These are phyloP conservation scores for Tringa solitaria DNA, from an alignment of 2,113 vertebrate species.

Conservation along the genomic window DNA sequence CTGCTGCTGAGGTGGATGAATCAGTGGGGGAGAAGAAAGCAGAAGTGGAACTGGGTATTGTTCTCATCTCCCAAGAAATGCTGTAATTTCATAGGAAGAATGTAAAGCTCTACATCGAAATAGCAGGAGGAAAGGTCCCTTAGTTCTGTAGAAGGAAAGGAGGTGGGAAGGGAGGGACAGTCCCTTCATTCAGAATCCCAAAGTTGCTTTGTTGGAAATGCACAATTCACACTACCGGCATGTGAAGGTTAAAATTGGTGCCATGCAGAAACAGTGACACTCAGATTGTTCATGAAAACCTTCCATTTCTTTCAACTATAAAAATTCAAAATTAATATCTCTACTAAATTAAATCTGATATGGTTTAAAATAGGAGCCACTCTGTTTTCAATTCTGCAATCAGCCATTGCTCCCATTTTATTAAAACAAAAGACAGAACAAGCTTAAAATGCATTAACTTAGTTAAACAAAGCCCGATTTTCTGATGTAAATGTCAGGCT, in stretches of 20 bases:
- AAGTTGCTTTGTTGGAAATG: background rate
- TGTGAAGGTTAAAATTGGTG: background rate
- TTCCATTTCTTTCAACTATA: slow-evolving; percentile 19
- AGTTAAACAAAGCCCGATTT: slow-evolving; percentile 64
- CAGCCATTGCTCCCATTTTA: slow-evolving; percentile 37
- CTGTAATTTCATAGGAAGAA: background rate
- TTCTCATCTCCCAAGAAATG: background rate
- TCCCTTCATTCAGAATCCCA: background rate
- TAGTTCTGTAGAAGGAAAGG: background rate
- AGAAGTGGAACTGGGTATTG: background rate
- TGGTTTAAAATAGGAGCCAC: slow-evolving; percentile 33
- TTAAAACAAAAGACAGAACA: slow-evolving; percentile 48
- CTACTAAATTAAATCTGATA: slow-evolving; percentile 56
- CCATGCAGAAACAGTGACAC: background rate
- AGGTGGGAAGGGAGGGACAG: background rate
- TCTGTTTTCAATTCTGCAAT: slow-evolving; percentile 43
- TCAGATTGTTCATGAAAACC: background rate
- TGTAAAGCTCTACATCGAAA: background rate
- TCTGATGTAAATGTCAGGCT: slow-evolving; percentile 62
- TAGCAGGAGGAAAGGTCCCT: background rate
- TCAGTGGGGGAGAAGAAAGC: background rate
- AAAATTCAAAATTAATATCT: slow-evolving; percentile 55
- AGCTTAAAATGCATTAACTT: slow-evolving; percentile 61
- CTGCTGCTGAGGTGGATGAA: background rate
- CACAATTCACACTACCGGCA: background rate